These are phyloP conservation scores for Acanthosoma haemorrhoidale DNA, from an alignment of 2,888 invertebrate genomes.

Conservation along the genomic window DNA sequence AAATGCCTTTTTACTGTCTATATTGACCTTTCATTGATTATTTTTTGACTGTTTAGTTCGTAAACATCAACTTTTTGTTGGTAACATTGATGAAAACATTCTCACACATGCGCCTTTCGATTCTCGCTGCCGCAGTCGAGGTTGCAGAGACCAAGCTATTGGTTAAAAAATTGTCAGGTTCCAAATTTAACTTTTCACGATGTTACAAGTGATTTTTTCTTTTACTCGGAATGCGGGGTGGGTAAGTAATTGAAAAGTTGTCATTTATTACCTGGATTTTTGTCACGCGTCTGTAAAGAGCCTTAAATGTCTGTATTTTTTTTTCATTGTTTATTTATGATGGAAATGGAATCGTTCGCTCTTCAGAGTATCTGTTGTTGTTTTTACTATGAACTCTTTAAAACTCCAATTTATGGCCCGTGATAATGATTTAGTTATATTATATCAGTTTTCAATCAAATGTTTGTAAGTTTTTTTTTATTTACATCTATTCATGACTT, in stretches of 20 bases:
- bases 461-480: too few relatives aligned
- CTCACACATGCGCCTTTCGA: constrained; percentile 1
- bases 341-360: not conserved
- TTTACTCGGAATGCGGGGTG: not conserved
- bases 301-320: not conserved
- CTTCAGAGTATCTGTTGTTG: too few relatives aligned
- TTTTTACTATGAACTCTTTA: too few relatives aligned
- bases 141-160: constrained; percentile 32
- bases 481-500: too few relatives aligned
- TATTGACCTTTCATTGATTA: not conserved
- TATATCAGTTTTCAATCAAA: too few relatives aligned
- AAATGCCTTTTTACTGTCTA: not conserved
- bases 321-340: constrained; percentile 10
- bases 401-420: too few relatives aligned
- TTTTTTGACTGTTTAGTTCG: too few relatives aligned
- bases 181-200: constrained; percentile 10
- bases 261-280: not conserved
- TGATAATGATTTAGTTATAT: too few relatives aligned
- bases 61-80: not conserved
- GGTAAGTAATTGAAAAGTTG: not conserved
- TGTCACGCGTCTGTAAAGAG: not conserved
- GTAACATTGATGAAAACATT: constrained; percentile 7
- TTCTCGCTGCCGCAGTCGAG: constrained; percentile 18
- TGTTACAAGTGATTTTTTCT: not conserved
- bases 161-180: constrained; percentile 37